These are phyloP conservation scores for Empis stercorea DNA, from an alignment of 2,888 invertebrate genomes.

Conservation along the genomic window DNA sequence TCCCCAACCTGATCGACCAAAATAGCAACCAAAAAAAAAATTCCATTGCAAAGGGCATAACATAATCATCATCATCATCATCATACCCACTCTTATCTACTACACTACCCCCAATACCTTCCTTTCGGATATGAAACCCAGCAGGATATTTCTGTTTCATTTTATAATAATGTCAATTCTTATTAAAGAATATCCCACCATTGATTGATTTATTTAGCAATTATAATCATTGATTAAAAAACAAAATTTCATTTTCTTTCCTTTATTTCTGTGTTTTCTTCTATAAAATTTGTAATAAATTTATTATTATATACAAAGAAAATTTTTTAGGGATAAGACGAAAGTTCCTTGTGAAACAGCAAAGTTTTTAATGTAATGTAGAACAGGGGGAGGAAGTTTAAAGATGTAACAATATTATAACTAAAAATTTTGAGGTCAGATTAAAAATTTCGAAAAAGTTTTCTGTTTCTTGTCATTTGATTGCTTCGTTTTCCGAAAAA, in stretches of 20 bases:
- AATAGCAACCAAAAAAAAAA: constrained; percentile 14
- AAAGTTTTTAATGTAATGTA: no score
- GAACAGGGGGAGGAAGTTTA: no score
- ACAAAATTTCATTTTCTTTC: constrained; percentile 7
- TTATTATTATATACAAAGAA: no score
- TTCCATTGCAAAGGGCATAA: constrained; percentile 1
- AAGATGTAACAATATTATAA: no score
- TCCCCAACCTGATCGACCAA: constrained; percentile 6
- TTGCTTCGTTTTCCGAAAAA: no score
- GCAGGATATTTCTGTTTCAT: background rate
- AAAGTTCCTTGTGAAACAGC: no score
- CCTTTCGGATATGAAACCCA: background rate
- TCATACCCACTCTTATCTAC: background rate
- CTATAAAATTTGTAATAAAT: no score
- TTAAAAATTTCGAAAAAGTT: no score
- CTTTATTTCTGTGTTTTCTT: no score
- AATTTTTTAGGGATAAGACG: no score
- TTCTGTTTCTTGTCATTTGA: no score
- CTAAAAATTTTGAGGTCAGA: no score
- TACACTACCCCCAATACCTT: background rate
- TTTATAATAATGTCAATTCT: constrained; percentile 21
- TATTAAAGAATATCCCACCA: constrained; percentile 22
- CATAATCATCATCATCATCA: background rate
- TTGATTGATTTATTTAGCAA: constrained; percentile 28
- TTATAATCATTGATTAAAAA: constrained; percentile 28